These are phyloP conservation scores for Muscina levida DNA, from an alignment of 2,888 invertebrate species.

Conservation along the genomic window DNA sequence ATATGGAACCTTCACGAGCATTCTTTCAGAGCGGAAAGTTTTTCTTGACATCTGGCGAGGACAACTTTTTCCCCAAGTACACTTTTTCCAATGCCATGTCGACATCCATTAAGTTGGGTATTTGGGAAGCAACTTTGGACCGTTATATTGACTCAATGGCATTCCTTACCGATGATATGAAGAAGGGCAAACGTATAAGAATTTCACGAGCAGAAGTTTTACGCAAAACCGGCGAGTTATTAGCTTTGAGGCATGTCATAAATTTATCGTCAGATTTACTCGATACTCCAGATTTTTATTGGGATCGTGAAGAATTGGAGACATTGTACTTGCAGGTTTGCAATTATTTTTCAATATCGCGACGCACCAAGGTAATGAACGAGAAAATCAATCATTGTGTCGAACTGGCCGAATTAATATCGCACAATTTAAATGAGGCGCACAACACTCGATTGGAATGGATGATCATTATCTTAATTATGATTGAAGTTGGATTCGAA, in stretches of 20 bases:
- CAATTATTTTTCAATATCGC: constrained; percentile 90
- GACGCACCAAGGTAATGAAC: constrained; percentile 96
- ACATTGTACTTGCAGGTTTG: constrained; percentile 90
- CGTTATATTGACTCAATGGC: constrained; percentile 91
- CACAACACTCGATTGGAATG: constrained; percentile 96
- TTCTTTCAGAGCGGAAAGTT: constrained; percentile 78
- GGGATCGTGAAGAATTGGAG: constrained; percentile 96
- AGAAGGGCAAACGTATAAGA: constrained; percentile 86
- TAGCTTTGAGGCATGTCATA: constrained; percentile 92
- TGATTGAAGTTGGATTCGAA: constrained; percentile 96
- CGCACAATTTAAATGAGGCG: constrained; percentile 93
- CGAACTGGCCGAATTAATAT: constrained; percentile 93
- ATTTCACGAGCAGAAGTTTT: constrained; percentile 83
- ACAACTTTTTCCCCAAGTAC: constrained; percentile 90
- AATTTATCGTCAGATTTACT: constrained; percentile 96
- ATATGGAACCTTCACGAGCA: constrained; percentile 76
- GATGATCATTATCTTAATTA: constrained; percentile 97
- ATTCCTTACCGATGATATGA: constrained; percentile 89
- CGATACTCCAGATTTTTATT: constrained; percentile 98
- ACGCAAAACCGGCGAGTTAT: constrained; percentile 91
- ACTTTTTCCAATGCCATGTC: constrained; percentile 97
- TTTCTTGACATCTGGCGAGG: constrained; percentile 79
- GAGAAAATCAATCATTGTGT: constrained; percentile 97
- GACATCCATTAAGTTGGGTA: constrained; percentile 94
- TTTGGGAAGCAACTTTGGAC: constrained; percentile 95